Evolutionary conservation across 2,797 vertebrate genomes (phyloP).

Genomic region (Hypotaenidia philippensis): DNA sequence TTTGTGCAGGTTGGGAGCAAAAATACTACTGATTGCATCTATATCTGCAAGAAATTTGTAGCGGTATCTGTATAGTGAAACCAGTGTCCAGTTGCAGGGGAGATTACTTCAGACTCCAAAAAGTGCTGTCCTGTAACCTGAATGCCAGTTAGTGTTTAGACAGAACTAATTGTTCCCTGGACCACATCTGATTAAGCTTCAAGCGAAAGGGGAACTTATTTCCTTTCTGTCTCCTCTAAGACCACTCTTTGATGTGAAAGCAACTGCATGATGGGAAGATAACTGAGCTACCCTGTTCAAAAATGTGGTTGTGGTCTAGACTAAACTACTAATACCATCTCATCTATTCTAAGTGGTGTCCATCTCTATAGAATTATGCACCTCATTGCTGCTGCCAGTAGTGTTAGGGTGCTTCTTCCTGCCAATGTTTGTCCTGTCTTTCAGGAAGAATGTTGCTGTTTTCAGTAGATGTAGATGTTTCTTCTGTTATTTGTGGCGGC

Average conservation of each 20-base stretch:
- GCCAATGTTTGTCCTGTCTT: not conserved
- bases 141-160: not conserved
- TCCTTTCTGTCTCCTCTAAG: not conserved
- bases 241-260: not conserved
- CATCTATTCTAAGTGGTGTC: not conserved
- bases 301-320: not conserved
- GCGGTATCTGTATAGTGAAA: not conserved
- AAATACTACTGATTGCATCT: not conserved
- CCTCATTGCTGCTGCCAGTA: not conserved
- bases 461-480: not conserved
- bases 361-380: not conserved
- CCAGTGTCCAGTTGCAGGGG: not conserved
- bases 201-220: not conserved
- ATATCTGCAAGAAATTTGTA: not conserved
- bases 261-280: not conserved
- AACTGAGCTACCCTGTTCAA: not conserved
- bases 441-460: not conserved
- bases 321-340: not conserved
- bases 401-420: not conserved
- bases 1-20: not conserved
- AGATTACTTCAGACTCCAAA: not conserved
- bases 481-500: not conserved
- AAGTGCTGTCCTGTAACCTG: not conserved
- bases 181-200: not conserved
- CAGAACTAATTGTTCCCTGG: not conserved